Evolutionary conservation across 2,888 invertebrate species (phyloP), one percentile per base, ranked within the genome.

Genomic region (Eumacrocentrus americanus): DNA sequence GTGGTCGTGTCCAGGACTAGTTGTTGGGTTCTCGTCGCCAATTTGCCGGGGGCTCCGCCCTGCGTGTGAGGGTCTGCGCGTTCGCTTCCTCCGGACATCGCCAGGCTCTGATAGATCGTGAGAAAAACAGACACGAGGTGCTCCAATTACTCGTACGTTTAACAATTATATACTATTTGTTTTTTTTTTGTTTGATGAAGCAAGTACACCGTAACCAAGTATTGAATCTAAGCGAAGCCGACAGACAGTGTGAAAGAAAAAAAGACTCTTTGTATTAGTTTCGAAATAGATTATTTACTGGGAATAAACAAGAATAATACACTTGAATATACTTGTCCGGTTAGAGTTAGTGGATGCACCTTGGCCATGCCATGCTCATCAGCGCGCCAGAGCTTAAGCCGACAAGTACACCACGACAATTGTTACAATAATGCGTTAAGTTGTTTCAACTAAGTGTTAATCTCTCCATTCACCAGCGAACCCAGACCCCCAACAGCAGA

Each of bases 21-120:
- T 22, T 12, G 18, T 23, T 9, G 58, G 6, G 22, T 14, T 52
- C 20, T 70, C 71, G 55, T 70, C 69, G 56, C 69, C 73, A 55
- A 69, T 66, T 62, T 73, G 73, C 57, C 75, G 71, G 60, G 77
- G 72, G 67, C 73, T 76, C 71, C 77, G 77, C 67, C 74, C 73
- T 68, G 77, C 73, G 72, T 79, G 79, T 68, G 79, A 70, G 69
- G 79, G 75, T 71, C 79, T 79, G 68, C 78, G 80, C 66, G 75
- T 73, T 53, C 78, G 79, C 68, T 78, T 81, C 76, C 76, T 76
- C 72, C 79, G 76, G 73, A 79, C 72, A 65, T 80, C 79, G 68
- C 75, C 78, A 73, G 77, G 70, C 73, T 80, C 81, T 81, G 58
- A 75, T 70, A 67, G 65, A 70, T 72, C 67, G 70, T 67, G 67